Conservation (phyloP, 92 coral and sea anemone species). For the Actinostola sp. region DNA sequence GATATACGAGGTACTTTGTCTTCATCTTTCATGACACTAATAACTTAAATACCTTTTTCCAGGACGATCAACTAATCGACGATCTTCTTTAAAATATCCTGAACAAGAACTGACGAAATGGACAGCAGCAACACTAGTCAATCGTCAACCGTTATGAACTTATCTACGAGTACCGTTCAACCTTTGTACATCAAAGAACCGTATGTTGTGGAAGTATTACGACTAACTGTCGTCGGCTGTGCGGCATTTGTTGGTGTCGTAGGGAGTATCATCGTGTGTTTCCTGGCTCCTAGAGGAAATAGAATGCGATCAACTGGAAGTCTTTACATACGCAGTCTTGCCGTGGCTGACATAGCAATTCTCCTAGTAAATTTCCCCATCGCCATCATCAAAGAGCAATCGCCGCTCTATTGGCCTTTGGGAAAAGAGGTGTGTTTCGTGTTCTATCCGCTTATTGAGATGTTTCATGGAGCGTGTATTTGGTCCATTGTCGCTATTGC, state of each 20-base stretch:
- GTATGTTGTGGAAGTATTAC: slow-evolving; percentile 23
- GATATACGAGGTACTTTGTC: no score
- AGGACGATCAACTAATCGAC: background rate
- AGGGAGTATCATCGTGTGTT: slow-evolving; percentile 71
- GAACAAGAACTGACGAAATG: no score
- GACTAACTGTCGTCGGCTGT: slow-evolving; percentile 55
- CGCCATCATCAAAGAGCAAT: slow-evolving; percentile 70
- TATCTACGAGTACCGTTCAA: background rate
- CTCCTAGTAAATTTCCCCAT: slow-evolving; percentile 73
- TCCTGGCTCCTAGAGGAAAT: slow-evolving; percentile 41
- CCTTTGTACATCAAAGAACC: slow-evolving; percentile 55
- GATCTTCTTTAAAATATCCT: no score
- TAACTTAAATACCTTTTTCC: background rate
- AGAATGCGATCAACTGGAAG: slow-evolving; percentile 55
- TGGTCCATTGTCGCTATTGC: slow-evolving; percentile 94
- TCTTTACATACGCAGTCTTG: slow-evolving; percentile 79
- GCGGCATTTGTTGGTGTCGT: slow-evolving; percentile 75
- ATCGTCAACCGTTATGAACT: background rate
- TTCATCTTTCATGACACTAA: background rate
- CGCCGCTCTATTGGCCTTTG: slow-evolving; percentile 76
- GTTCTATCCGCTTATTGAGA: slow-evolving; percentile 75
- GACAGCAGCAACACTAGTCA: no score
- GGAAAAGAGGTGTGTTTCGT: slow-evolving; percentile 70
- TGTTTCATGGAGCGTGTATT: slow-evolving; percentile 83
- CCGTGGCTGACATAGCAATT: slow-evolving; percentile 84